These are phyloP conservation scores for Trichosurus vulpecula DNA, from an alignment of 2,797 vertebrate genomes.

Conservation along the genomic window DNA sequence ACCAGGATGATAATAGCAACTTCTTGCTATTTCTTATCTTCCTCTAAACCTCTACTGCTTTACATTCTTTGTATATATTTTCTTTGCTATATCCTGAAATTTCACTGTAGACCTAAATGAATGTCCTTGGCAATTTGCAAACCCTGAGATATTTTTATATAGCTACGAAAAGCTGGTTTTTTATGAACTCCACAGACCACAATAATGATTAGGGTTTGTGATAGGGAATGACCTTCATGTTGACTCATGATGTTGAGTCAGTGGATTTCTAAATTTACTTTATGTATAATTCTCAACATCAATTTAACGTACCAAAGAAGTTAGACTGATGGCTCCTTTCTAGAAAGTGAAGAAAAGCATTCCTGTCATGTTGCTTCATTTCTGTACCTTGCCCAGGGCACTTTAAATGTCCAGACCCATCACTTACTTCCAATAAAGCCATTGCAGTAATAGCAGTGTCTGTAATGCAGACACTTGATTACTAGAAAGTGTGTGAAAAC, in stretches of 20 bases:
- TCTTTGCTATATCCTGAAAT: neutral
- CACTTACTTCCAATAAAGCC: conserved; percentile 22
- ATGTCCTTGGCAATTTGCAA: neutral
- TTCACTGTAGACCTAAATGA: neutral
- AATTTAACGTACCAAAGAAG: conserved; percentile 18
- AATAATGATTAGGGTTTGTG: conserved; percentile 4
- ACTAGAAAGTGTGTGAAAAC: neutral
- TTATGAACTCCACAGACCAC: conserved; percentile 39
- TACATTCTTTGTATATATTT: conserved; percentile 1
- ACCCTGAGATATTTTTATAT: conserved; percentile 24
- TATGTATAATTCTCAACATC: conserved; percentile 15
- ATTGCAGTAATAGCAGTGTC: neutral
- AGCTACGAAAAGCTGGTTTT: conserved; percentile 32
- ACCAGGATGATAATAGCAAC: neutral
- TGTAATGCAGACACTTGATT: neutral
- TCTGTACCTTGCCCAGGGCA: conserved; percentile 13
- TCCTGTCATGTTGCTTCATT: neutral
- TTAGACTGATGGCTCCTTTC: neutral
- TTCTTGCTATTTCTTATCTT: conserved; percentile 21
- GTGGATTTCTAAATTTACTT: conserved; percentile 15
- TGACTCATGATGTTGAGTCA: neutral
- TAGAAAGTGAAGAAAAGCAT: conserved; percentile 12
- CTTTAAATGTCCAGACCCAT: conserved; percentile 28
- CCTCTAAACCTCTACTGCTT: conserved; percentile 45
- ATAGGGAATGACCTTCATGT: conserved; percentile 44